Conservation (phyloP, 64 coral and sea anemone genomes). For the Cladopsammia gracilis region DNA sequence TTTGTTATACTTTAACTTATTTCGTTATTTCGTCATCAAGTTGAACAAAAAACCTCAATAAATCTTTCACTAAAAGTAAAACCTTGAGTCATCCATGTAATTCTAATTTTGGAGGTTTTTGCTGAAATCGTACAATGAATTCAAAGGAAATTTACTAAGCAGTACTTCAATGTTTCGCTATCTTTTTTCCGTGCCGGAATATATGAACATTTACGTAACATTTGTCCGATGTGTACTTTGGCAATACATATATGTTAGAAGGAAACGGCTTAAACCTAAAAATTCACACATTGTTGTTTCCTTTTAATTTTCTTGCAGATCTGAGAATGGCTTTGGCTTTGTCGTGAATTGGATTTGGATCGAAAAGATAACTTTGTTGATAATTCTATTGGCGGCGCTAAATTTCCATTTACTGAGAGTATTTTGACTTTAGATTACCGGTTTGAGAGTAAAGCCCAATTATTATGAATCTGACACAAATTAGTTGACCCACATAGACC, state of each 20-base stretch:
- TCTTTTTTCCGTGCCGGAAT: background rate
- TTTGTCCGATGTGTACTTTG: background rate
- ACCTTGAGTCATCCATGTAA: too few species aligned
- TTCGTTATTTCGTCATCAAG: too few species aligned
- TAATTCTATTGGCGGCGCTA: background rate
- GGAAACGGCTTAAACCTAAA: too few species aligned
- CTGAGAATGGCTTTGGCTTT: background rate
- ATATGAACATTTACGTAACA: too few species aligned
- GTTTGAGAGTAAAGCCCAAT: background rate
- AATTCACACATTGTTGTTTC: too few species aligned
- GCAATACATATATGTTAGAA: background rate
- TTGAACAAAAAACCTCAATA: too few species aligned
- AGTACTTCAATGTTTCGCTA: too few species aligned
- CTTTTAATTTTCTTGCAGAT: background rate
- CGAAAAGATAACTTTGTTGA: background rate
- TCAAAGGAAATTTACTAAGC: background rate
- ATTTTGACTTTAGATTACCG: background rate
- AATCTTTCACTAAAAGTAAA: too few species aligned
- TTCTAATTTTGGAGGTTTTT: too few species aligned
- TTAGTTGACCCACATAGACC: background rate
- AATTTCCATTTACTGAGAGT: background rate
- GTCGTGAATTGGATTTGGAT: background rate
- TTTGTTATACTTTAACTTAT: too few species aligned
- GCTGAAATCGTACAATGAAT: too few species aligned
- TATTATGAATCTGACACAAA: slow-evolving; percentile 1